Base-by-base conservation (phyloP, 2,797 vertebrate genomes). In the Centropyge bicolor region DNA sequence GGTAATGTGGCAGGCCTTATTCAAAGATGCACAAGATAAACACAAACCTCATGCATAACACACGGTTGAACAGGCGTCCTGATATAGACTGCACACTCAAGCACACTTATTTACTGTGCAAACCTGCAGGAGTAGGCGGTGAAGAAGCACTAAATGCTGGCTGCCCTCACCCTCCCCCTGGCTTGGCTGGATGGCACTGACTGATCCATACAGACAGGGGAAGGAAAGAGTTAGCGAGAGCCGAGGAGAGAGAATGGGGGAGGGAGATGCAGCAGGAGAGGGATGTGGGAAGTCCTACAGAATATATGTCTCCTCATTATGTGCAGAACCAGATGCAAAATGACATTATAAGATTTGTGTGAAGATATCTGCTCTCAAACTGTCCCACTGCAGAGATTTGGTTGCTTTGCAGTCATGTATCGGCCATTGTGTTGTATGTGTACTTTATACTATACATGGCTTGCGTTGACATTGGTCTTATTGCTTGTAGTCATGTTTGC, bases 191-290 rank as follows among this genome's bases (percentile, higher is more conserved):
- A 61, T 84, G 79, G 85, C 75, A 75, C 72, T 93, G 91, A 93
- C 87, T 87, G 89, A 93, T 94, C 82, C 76, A 64, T 86, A 84
- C 71, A 89, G 90, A 91, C 90, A 90, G 76, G 85, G 61, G 81
- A 85, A 81, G 88, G 73, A 84, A 88, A 81, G 83, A 81, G 75
- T 62, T 65, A 55, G 79, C 16, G 6, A 70, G 76, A 46, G 86
- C 82, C 78, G 72, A 78, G 83, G 81, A 68, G 78, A 68, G 78
- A 70, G 64, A 56, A 69, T 66, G 79, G 66, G 70, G 83, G 75
- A 83, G 81, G 74, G 81, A 60, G 70, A 65, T 82, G 51, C n/a
- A 80, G 67, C 67, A 41, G 66, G 31, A 60, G 57, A 86, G 70
- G n/a, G 77, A 76, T 78, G 85, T 62, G n/a, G 45, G 77, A 76